Conservation (phyloP, 2,797 vertebrate species). For the Ctenopoma kingsleyae region DNA sequence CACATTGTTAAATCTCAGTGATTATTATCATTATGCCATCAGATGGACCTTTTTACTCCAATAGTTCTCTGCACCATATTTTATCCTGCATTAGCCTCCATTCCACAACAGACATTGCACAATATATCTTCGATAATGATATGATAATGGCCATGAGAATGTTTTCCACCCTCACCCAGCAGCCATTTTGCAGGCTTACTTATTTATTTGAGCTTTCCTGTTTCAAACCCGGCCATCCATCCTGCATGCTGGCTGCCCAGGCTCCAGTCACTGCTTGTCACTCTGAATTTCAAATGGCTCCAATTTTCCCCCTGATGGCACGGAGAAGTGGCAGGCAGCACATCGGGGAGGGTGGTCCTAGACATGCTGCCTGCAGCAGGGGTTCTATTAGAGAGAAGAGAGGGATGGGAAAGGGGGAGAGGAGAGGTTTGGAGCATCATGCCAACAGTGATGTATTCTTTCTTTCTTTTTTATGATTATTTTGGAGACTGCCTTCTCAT, state of each 20-base stretch:
- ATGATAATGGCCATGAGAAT: conserved; percentile 75
- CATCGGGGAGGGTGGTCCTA: conserved; percentile 81
- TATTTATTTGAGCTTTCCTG: conserved; percentile 69
- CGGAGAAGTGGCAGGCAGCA: conserved; percentile 90
- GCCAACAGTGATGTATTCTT: conserved; percentile 88
- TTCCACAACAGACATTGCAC: conserved; percentile 67
- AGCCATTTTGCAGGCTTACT: conserved; percentile 70
- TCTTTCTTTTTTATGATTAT: conserved; percentile 70
- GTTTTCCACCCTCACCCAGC: conserved; percentile 66
- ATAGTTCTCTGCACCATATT: conserved; percentile 48
- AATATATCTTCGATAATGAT: conserved; percentile 68
- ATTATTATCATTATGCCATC: conserved; percentile 53
- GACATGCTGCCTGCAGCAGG: conserved; percentile 88
- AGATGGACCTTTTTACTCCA: conserved; percentile 52
- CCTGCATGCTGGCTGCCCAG: conserved; percentile 72
- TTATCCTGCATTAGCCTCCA: conserved; percentile 59
- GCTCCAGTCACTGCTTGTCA: conserved; percentile 80
- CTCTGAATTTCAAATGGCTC: conserved; percentile 86
- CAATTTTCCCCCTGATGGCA: conserved; percentile 92
- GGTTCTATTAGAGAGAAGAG: conserved; percentile 91
- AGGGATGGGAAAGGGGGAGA: conserved; percentile 54
- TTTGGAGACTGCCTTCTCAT: conserved; percentile 90
- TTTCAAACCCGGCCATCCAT: conserved; percentile 73
- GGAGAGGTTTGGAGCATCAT: conserved; percentile 81
- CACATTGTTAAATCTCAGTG: conserved; percentile 36